These are phyloP conservation scores for Pelobates cultripes DNA, from an alignment of 2,797 vertebrate species.

Conservation along the genomic window DNA sequence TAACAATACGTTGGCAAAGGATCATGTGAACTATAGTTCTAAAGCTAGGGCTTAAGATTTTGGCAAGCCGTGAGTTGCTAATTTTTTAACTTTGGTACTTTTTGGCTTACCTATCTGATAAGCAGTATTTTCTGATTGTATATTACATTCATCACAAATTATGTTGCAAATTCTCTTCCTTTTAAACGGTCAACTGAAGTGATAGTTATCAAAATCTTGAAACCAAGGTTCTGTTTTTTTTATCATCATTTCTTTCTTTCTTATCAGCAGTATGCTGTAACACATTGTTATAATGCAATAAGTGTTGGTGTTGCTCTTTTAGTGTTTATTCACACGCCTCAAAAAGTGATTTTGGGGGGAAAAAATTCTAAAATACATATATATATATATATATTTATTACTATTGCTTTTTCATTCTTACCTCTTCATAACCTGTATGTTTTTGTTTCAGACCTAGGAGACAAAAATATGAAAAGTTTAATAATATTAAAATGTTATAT, in stretches of 20 bases:
- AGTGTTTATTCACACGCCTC: background rate
- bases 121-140: background rate
- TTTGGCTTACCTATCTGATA: too few species aligned
- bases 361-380: background rate
- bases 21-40: too few species aligned
- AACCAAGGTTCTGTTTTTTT: conserved; percentile 1
- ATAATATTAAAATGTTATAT: background rate
- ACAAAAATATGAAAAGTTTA: background rate
- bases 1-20: too few species aligned
- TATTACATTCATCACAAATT: background rate
- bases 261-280: background rate
- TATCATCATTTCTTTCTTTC: background rate
- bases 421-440: conserved; percentile 71
- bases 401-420: conserved; percentile 52
- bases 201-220: background rate
- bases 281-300: background rate
- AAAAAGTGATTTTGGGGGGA: background rate
- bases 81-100: too few species aligned
- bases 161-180: conserved; percentile 7
- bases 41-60: too few species aligned
- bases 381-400: too few species aligned
- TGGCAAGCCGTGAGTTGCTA: too few species aligned
- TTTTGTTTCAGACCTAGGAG: conserved; percentile 68
- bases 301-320: too few species aligned
- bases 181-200: conserved; percentile 6